Conservation (phyloP, 2,113 vertebrate genomes). For the Perca fluviatilis region DNA sequence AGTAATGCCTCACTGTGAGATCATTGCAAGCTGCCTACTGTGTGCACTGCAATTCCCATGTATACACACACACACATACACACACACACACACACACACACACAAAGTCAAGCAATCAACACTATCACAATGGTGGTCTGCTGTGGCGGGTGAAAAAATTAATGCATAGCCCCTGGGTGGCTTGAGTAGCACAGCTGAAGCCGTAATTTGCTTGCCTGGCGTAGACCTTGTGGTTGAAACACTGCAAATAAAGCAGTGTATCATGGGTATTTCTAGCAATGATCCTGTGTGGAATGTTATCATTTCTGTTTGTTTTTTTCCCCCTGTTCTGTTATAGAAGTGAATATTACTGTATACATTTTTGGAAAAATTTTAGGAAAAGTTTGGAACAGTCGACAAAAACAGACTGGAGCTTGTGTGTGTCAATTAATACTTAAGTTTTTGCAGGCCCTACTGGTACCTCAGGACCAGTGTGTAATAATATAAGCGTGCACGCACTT, state of each 20-base stretch:
- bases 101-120: slow-evolving; percentile 37
- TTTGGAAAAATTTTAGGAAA: slow-evolving; percentile 4
- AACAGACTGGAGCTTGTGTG: background rate
- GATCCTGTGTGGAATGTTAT: slow-evolving; percentile 1
- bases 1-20: slow-evolving; percentile 61
- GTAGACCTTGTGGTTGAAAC: slow-evolving; percentile 19
- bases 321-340: background rate
- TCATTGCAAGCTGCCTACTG: slow-evolving; percentile 52
- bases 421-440: too few relatives aligned
- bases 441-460: too few relatives aligned
- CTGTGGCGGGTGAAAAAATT: slow-evolving; percentile 37
- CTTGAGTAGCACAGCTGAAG: background rate
- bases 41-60: slow-evolving; percentile 2
- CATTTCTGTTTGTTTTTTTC: slow-evolving; percentile 14
- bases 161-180: background rate
- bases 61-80: background rate
- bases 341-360: background rate
- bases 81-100: background rate
- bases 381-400: slow-evolving; percentile 12
- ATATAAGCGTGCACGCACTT: too few relatives aligned
- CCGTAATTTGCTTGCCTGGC: slow-evolving; percentile 30
- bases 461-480: too few relatives aligned
- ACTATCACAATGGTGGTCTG: slow-evolving; percentile 26
- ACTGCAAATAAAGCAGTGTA: slow-evolving; percentile 44
- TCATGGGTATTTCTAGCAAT: slow-evolving; percentile 34